Evolutionary conservation across 2,888 invertebrate species (phyloP), one percentile per base, ranked within the genome.

Genomic region (Malachius bipustulatus): DNA sequence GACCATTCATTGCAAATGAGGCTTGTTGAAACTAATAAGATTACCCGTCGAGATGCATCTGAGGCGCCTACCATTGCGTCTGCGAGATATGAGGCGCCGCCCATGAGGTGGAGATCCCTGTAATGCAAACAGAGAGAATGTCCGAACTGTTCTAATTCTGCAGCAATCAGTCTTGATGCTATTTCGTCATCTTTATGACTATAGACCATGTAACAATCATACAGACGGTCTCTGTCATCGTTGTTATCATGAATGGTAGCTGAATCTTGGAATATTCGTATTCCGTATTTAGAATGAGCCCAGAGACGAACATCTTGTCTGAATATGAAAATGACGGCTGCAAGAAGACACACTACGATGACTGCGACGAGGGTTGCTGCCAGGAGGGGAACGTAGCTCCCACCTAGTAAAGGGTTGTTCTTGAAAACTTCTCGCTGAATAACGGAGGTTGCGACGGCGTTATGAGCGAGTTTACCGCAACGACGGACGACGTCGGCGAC

Each of bases 171-270:
- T 62, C 64, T 75, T 59, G 60, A 79, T 67, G 73, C 73, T 54
- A 69, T 77, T 69, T 67, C 79, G 62, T 69, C 82, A 70, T 88
- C 87, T 48, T 80, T 73, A 47, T 77, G 75, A 60, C 82, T 82
- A 67, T 89, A 90, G 42, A 85, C 77, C 57, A 90, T 74, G 65
- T 89, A 90, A 39, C 85, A 87, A 60, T 90, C 75, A 69, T 82
- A 73, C 51, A 75, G 61, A 57, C 75, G 64, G 64, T 73, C 63
- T 6, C 56, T 50, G 40, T 62, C 62, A 36, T 60, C 58, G 36
- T 41, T 47, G 29, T 50, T 67, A 50, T 70, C 69, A 59, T 69
- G 64, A 42, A 68, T 67, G 49, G 66, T 64, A 29, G 69, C 61
- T 40, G 65, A 64, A 40, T 73, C 73, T 59, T 75, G 76, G 57